Percentiles rank a stretch among this genome's conserved stretches.
phyloP scores from a whole-genome alignment of 1,140 invertebrate species.

The Paracyclopina nana region DNA sequence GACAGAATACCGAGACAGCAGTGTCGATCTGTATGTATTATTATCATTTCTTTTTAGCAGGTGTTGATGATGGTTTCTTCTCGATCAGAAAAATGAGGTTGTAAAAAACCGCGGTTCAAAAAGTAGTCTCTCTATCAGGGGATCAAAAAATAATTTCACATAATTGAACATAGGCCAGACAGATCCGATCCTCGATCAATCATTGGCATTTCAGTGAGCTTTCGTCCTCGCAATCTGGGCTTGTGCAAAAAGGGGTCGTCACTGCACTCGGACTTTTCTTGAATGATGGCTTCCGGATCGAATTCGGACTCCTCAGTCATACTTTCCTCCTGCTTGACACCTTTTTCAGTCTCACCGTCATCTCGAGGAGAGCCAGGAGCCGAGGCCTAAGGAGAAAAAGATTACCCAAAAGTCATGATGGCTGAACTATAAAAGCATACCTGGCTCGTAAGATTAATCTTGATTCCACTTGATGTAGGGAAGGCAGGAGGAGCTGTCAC shows the following conservation, averaged over 20 bases:
- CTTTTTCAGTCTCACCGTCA: background rate
- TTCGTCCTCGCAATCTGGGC: background rate
- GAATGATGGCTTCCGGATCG: constrained; percentile 9
- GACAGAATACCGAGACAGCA: too few species aligned
- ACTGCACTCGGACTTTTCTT: background rate
- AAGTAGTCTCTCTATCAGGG: too few species aligned
- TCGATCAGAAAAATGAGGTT: too few species aligned
- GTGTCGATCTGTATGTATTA: too few species aligned
- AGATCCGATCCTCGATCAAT: constrained; percentile 2
- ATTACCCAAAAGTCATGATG: background rate
- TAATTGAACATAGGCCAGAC: constrained; percentile 7
- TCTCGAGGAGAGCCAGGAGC: background rate
- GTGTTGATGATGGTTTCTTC: too few species aligned
- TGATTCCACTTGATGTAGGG: background rate
- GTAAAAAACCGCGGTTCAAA: too few species aligned
- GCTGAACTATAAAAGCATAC: too few species aligned
- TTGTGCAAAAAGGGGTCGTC: background rate
- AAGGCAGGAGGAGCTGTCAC: background rate
- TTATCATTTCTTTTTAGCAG: too few species aligned
- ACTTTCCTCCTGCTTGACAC: background rate
- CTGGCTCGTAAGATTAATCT: background rate
- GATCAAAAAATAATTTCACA: constrained; percentile 8
- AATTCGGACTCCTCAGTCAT: constrained; percentile 1
- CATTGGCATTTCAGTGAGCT: constrained; percentile 1
- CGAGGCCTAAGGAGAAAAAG: background rate